Base-by-base conservation (phyloP, 1,140 invertebrate genomes). In the Mactra quadrangularis region DNA sequence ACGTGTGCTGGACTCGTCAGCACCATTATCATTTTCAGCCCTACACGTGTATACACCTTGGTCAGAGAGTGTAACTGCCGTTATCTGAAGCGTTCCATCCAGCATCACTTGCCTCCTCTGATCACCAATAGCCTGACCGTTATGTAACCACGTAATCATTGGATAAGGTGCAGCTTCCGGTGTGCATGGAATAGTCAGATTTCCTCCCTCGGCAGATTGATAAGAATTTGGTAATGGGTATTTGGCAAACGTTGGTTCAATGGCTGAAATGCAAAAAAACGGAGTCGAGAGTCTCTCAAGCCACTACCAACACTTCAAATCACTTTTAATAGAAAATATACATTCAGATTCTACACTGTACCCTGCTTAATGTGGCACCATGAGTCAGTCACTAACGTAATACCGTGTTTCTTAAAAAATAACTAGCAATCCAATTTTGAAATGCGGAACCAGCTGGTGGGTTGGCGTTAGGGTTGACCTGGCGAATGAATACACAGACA, bases 131-230 rank as follows among this genome's bases (percentile, higher is more conserved):
- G 96, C 93, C 88, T 96, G 96, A 25, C 96, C 96, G 94, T 99
- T 96, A 92, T 98, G 97, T 89, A 96, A 96, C 98, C 98, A 99
- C 45, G 95, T 94, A 89, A 98, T 98, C 87, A 95, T 95, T 0
- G 98, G 97, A 87, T 94, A 94, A 0, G 98, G 98, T 7, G 98
- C 97, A 19, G 97, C 97, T 94, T 99, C 98, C 0, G 98, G 97
- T 88, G 97, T 95, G 92, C 98, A 99, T 62, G 95, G 94, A 60
- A 99, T 96, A 0, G 98, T 99, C 0, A 97, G 96, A 93, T 98
- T 99, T 53, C 97, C 97, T 82, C 96, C 96, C 92, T 97, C 96
- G 1, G 97, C 96, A 0, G 97, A 97, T 93, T 97, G 97, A 19
- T 96, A 97, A 93, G 98, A 97, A 0, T 95, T 94, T 91, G 97